These are phyloP conservation scores for Cettia cetti DNA, from an alignment of 2,113 vertebrate species.

Conservation along the genomic window DNA sequence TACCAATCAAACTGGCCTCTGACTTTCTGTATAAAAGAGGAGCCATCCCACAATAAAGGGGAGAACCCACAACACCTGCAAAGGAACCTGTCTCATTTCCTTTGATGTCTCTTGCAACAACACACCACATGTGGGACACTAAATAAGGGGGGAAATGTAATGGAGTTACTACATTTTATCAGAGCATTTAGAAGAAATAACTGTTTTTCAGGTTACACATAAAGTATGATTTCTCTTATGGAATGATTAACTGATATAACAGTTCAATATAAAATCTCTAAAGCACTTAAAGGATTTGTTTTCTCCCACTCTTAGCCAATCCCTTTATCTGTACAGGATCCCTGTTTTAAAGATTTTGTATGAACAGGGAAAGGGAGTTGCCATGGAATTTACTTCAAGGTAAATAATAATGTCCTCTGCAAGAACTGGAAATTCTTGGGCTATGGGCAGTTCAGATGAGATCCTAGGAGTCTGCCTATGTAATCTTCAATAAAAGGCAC, in stretches of 20 bases:
- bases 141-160: not conserved
- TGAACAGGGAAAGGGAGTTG: not conserved
- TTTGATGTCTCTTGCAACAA: too few species aligned
- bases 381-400: not conserved
- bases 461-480: not conserved
- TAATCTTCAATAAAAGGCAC: not conserved
- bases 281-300: not conserved
- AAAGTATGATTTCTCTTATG: not conserved
- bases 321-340: not conserved
- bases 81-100: too few species aligned
- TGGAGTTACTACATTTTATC: not conserved
- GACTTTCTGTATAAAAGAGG: too few species aligned
- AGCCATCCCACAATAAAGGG: too few species aligned
- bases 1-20: too few species aligned
- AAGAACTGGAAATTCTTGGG: not conserved
- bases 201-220: not conserved
- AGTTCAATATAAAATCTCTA: not conserved
- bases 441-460: not conserved
- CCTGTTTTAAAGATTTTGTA: not conserved
- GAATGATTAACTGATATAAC: not conserved
- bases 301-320: not conserved
- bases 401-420: not conserved
- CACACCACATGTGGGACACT: not conserved
- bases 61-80: too few species aligned
- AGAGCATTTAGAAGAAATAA: not conserved